phyloP scores from a whole-genome alignment of 2,797 vertebrate genomes.

The Brotula barbata region DNA sequence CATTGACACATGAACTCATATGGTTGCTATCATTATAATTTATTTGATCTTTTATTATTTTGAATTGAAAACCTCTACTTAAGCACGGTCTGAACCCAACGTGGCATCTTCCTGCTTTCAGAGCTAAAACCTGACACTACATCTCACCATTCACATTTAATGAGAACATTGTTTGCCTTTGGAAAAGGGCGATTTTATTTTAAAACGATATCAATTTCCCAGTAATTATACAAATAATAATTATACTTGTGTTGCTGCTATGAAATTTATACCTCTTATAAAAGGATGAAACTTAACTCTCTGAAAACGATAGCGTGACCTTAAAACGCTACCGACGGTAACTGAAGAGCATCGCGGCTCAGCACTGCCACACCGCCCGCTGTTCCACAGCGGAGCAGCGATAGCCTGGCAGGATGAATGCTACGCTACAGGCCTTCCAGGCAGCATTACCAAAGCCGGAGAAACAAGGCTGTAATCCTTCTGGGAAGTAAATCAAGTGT shows the following conservation, averaged over 20 bases:
- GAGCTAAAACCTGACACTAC: not conserved
- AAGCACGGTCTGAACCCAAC: not conserved
- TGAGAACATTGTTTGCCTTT: not conserved
- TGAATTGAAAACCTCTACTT: conserved; percentile 21
- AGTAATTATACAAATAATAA: not conserved
- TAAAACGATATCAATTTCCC: not conserved
- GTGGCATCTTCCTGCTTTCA: no score
- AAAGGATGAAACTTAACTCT: not conserved
- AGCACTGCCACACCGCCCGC: no score
- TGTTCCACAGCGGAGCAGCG: no score
- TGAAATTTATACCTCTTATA: not conserved
- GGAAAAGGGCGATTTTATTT: not conserved
- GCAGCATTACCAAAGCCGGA: not conserved
- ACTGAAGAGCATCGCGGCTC: no score
- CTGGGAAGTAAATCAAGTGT: conserved; percentile 18
- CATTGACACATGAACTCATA: conserved; percentile 60
- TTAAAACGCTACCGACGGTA: no score
- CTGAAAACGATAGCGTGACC: not conserved
- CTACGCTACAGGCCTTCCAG: not conserved
- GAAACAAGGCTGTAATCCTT: conserved; percentile 10
- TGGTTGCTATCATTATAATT: conserved; percentile 43
- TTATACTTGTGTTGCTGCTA: not conserved
- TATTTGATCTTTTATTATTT: conserved; percentile 23
- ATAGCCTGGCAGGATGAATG: not conserved
- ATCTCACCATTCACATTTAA: not conserved